These are phyloP conservation scores for Acanthurus lineatus DNA, from an alignment of 2,797 vertebrate species.

Conservation along the genomic window DNA sequence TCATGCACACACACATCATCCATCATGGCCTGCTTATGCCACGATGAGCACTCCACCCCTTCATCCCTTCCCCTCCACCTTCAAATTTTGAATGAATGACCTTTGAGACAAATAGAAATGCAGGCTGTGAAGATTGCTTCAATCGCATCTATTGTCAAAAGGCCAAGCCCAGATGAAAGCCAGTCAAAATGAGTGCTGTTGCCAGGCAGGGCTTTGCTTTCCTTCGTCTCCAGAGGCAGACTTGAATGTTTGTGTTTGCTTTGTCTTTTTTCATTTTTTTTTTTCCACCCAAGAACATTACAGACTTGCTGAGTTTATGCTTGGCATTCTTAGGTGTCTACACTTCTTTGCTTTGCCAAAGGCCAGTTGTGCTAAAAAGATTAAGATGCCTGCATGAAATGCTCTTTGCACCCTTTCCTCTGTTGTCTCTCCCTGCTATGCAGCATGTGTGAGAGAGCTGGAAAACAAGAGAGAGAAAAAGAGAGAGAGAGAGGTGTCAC, in stretches of 20 bases:
- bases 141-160: slow-evolving; percentile 74
- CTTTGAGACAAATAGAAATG: slow-evolving; percentile 75
- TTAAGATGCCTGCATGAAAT: slow-evolving; percentile 52
- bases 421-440: slow-evolving; percentile 40
- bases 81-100: slow-evolving; percentile 66
- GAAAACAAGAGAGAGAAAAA: slow-evolving; percentile 14
- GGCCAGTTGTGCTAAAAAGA: slow-evolving; percentile 44
- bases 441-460: slow-evolving; percentile 21
- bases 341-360: slow-evolving; percentile 60
- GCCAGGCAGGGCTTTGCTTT: slow-evolving; percentile 67
- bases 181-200: slow-evolving; percentile 69
- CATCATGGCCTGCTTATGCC: slow-evolving; percentile 39
- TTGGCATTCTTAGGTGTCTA: slow-evolving; percentile 57
- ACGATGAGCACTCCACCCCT: slow-evolving; percentile 23
- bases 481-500: slow-evolving; percentile 18
- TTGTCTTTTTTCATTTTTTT: slow-evolving; percentile 34
- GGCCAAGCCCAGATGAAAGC: slow-evolving; percentile 71
- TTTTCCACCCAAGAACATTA: slow-evolving; percentile 45
- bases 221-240: slow-evolving; percentile 60
- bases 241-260: slow-evolving; percentile 64
- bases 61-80: slow-evolving; percentile 41
- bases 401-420: slow-evolving; percentile 43
- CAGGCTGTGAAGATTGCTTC: slow-evolving; percentile 70
- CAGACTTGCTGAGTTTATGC: slow-evolving; percentile 36
- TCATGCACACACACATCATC: slow-evolving; percentile 36